These are phyloP conservation scores for Eriosoma lanigerum DNA, from an alignment of 1,140 invertebrate species.

Conservation along the genomic window DNA sequence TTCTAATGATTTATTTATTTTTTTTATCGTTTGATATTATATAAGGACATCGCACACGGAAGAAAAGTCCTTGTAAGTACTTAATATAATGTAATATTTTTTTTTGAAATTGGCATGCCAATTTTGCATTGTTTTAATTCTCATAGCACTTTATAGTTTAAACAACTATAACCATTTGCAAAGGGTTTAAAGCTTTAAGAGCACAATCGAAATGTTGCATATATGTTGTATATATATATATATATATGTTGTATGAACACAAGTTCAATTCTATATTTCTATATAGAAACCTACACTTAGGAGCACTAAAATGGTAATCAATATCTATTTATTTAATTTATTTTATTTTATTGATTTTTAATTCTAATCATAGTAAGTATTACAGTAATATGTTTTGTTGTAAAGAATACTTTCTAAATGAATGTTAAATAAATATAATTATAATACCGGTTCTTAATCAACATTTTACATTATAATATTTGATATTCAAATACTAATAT, in stretches of 20 bases:
- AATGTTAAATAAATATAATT: too few species aligned
- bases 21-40: background rate
- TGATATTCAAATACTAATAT: too few species aligned
- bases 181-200: background rate
- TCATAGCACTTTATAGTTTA: background rate
- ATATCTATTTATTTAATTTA: too few species aligned
- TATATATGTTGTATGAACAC: too few species aligned
- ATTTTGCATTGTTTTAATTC: slow-evolving; percentile 19
- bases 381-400: too few species aligned
- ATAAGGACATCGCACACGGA: slow-evolving; percentile 49
- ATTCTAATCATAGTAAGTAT: too few species aligned
- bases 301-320: background rate
- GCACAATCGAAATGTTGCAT: background rate
- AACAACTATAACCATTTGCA: background rate
- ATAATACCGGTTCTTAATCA: too few species aligned
- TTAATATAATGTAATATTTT: slow-evolving; percentile 19
- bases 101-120: slow-evolving; percentile 37
- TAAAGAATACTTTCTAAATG: too few species aligned
- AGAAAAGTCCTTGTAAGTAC: slow-evolving; percentile 52
- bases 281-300: background rate
- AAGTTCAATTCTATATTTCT: too few species aligned
- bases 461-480: too few species aligned
- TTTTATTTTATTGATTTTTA: too few species aligned
- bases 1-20: background rate
- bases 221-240: background rate